Evolutionary conservation across 2,888 invertebrate species (phyloP), one percentile per base, ranked within the genome.

Genomic region (Luffia ferchaultella): DNA sequence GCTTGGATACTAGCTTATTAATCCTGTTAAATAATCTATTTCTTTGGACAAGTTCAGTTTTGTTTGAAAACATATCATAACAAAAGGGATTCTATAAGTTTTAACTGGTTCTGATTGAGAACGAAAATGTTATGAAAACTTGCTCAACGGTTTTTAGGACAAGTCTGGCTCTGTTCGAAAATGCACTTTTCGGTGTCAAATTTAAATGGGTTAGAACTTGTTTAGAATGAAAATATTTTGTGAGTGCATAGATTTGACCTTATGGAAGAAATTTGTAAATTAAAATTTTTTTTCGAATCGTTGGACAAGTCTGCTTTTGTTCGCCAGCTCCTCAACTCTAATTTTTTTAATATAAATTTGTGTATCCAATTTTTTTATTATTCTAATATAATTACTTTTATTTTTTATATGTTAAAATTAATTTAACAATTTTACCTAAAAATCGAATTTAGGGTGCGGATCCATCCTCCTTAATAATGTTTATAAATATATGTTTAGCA

Each of bases 101-200:
- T 47, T 47, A 40, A 30, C 47, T 17, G 40, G 47, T 20, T 47
- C 30, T 47, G 47, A 47, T 47, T 47, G 47, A 47, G 30, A 47
- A 30, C 40, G 3, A 18, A 47, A 47, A 47, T n/a, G 17, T 40
- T 16, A 47, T 18, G 40, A 9, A 16, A 47, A 15, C 18, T 47
- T 47, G n/a, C n/a, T 47, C 16, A 17, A 15, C 18, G 15, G 41
- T 15, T 30, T 47, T 30, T 30, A 47, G 40, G 47, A 47, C 47
- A 47, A 47, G 47, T 47, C 41, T 16, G 47, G 20, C 30, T 47
- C 16, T 17, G 47, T 30, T 40, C 17, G 40, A 20, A 47, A 47
- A 47, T 30, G 30, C 47, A 47, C 20, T 30, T 47, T 20, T 47
- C 18, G 40, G 30, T 30, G 47, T 18, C 12, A 40, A 40, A 30